Percentiles rank a stretch among this genome's conserved stretches.
phyloP scores from a whole-genome alignment of 2,797 vertebrate genomes.

The Macropus fuliginosus region DNA sequence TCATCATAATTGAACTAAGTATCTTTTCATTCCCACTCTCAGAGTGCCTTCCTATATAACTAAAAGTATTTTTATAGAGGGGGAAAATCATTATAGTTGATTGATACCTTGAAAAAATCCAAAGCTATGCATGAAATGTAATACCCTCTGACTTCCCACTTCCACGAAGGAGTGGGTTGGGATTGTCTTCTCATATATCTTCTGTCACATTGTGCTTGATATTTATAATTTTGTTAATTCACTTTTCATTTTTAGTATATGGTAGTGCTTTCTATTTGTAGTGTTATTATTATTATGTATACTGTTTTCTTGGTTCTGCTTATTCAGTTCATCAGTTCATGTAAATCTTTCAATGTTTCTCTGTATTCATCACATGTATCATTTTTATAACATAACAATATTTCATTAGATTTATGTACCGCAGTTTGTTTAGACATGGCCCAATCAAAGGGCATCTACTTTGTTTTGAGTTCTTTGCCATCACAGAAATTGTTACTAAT shows the following conservation, averaged over 20 bases:
- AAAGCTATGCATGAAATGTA: neutral
- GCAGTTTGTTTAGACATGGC: neutral
- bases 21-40: neutral
- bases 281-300: neutral
- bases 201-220: neutral
- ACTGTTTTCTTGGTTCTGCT: neutral
- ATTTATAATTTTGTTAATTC: neutral
- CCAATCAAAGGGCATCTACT: neutral
- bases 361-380: neutral
- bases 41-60: neutral
- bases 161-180: neutral
- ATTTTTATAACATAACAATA: neutral
- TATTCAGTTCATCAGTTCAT: neutral
- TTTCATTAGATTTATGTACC: neutral
- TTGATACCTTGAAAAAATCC: neutral
- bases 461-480: neutral
- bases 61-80: neutral
- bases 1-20: neutral
- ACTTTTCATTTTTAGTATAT: neutral
- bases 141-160: neutral
- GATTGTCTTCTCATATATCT: neutral
- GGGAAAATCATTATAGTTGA: neutral
- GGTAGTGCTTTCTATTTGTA: neutral
- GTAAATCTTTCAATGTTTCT: neutral
- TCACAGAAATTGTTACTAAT: neutral